A percentile compares a stretch with the other conserved stretches of the same genome.
Conservation (phyloP, 1,140 invertebrate species). For the Asbolus verrucosus region DNA sequence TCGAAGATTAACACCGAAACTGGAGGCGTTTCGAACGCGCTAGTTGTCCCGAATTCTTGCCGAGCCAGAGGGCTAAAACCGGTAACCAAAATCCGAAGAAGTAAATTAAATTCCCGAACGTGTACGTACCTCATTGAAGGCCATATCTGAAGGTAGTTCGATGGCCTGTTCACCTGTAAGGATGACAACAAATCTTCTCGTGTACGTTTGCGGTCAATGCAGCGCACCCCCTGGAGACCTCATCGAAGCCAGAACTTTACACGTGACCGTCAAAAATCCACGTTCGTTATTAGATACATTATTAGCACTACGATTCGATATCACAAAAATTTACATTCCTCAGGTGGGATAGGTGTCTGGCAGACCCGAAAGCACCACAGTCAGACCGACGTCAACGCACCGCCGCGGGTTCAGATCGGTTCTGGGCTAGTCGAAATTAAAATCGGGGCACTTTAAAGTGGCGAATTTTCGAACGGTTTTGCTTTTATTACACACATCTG, state of each 20-base stretch:
- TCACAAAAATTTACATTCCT: conserved; percentile 52
- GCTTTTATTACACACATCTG: conserved; percentile 35
- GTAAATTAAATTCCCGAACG: conserved; percentile 9
- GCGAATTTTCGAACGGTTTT: neutral
- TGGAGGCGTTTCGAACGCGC: neutral
- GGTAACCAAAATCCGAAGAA: neutral
- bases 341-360: conserved; percentile 44
- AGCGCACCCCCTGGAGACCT: conserved; percentile 15
- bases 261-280: conserved; percentile 16
- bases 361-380: neutral
- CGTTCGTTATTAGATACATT: conserved; percentile 38
- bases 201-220: conserved; percentile 12
- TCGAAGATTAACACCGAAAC: neutral
- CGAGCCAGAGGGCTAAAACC: conserved; percentile 4
- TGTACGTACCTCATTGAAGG: conserved; percentile 61
- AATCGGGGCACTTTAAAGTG: neutral
- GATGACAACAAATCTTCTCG: conserved; percentile 46
- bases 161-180: conserved; percentile 54
- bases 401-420: conserved; percentile 31
- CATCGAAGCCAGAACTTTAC: conserved; percentile 28
- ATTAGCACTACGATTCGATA: conserved; percentile 23
- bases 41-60: neutral
- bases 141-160: conserved; percentile 62
- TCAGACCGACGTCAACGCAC: conserved; percentile 15
- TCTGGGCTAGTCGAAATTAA: neutral